Conservation (phyloP, 2,888 invertebrate genomes). For the Catocala sponsa region DNA sequence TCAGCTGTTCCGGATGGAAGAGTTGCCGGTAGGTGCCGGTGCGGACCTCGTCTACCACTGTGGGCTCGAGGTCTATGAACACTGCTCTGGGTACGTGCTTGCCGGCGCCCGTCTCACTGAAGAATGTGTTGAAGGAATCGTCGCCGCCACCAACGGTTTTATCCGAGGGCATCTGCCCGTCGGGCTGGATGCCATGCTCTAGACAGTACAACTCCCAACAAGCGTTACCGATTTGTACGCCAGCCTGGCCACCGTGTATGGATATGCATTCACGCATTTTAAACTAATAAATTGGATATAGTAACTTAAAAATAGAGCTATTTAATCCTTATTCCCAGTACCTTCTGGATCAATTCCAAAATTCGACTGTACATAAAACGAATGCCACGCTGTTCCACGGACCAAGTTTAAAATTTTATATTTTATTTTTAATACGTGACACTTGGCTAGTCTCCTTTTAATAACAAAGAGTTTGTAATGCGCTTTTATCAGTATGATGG, state of each 20-base stretch:
- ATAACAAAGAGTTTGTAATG: slow-evolving; percentile 11
- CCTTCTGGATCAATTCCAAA: slow-evolving; percentile 55
- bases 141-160: slow-evolving; percentile 94
- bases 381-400: slow-evolving; percentile 35
- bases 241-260: slow-evolving; percentile 85
- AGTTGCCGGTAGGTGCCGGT: slow-evolving; percentile 98
- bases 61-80: slow-evolving; percentile 98
- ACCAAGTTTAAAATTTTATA: slow-evolving; percentile 40
- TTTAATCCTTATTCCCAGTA: slow-evolving; percentile 47
- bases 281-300: slow-evolving; percentile 52
- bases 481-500: not conserved
- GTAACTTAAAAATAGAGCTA: slow-evolving; percentile 64
- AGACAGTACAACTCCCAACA: slow-evolving; percentile 95
- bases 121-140: slow-evolving; percentile 98
- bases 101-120: slow-evolving; percentile 97
- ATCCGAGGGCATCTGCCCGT: slow-evolving; percentile 96
- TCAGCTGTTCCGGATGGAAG: slow-evolving; percentile 98
- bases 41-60: slow-evolving; percentile 97
- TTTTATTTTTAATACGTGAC: slow-evolving; percentile 30
- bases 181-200: slow-evolving; percentile 94
- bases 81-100: slow-evolving; percentile 98
- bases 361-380: slow-evolving; percentile 51
- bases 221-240: slow-evolving; percentile 95
- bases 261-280: slow-evolving; percentile 85
- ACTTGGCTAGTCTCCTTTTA: slow-evolving; percentile 8